Percentiles rank a stretch among this genome's conserved stretches.
These are phyloP conservation scores for Sussaba pulchella DNA, from an alignment of 2,888 invertebrate genomes.

Conservation along the genomic window DNA sequence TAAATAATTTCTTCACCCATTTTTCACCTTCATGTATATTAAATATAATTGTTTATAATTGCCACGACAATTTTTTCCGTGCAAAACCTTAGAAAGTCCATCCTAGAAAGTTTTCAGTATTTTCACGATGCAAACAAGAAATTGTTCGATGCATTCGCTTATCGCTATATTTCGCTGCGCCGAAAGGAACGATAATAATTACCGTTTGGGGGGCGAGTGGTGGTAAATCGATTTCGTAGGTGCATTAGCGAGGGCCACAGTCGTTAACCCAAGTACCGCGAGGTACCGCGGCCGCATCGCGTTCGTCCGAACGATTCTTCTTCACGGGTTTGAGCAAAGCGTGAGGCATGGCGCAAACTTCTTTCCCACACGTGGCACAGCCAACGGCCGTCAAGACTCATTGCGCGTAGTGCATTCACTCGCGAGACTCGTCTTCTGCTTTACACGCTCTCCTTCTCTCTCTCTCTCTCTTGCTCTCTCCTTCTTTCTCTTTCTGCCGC, in stretches of 20 bases:
- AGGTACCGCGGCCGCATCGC: constrained; percentile 19
- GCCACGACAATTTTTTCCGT: no score
- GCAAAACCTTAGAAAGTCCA: no score
- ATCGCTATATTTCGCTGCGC: constrained; percentile 3
- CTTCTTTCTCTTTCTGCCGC: constrained; percentile 54
- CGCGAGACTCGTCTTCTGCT: constrained; percentile 51
- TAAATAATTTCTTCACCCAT: no score
- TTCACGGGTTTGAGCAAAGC: constrained; percentile 47
- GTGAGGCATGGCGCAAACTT: constrained; percentile 24
- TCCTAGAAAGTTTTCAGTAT: neutral
- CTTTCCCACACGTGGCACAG: constrained; percentile 49
- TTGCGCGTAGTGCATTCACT: constrained; percentile 56
- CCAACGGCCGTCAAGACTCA: constrained; percentile 59
- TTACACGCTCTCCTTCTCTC: constrained; percentile 57
- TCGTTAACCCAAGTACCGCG: constrained; percentile 22
- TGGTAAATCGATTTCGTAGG: constrained; percentile 56
- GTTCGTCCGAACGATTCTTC: constrained; percentile 40
- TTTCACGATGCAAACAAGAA: neutral
- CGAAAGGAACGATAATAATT: constrained; percentile 28
- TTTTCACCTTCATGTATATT: no score
- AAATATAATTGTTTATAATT: no score
- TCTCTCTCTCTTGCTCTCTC: constrained; percentile 58
- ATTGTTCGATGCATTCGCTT: neutral
- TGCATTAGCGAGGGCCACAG: constrained; percentile 45
- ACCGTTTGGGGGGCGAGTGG: constrained; percentile 34